Evolutionary conservation across 2,113 vertebrate species (phyloP), one percentile per base, ranked within the genome.

Genomic region (Abramis brama): DNA sequence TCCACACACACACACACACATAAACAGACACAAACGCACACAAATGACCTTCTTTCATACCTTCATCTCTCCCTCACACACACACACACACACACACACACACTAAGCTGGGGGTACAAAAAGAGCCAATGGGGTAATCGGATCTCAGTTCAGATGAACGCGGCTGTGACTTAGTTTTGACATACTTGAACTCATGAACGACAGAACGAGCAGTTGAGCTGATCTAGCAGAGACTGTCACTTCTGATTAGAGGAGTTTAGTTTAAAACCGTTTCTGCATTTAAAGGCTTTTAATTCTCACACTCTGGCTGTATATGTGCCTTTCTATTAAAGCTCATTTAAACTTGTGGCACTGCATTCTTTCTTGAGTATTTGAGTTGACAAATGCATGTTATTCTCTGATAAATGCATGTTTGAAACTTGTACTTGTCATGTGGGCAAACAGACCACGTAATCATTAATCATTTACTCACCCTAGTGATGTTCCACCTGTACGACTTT

Each of bases 251-350:
- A 86, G 52, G 82, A 86, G 76, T 84, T 73, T 86, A 89, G 82
- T 85, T 87, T 73, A 45, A 86, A 87, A 82, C 87, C 43, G 76
- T 88, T 88, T 84, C 85, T 87, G 85, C 86, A 78, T 85, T 85
- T 76, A 89, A 89, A 87, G 86, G 88, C 88, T 89, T 89, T 86
- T 87, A 89, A 86, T 82, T 87, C 60, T 87, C 82, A 85, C 79
- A 83, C 82, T 85, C 88, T 89, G 84, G 85, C 88, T 91, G 90
- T 89, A 89, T 89, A 88, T 88, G 90, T 91, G 90, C 90, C 90
- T 91, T 91, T 91, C 86, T 88, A 90, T 91, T 91, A 89, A 91
- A 91, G 85, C 87, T 88, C 85, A 89, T 89, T 86, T 68, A 85
- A 89, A 89, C 77, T 21, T 25, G 78, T 36, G 55, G 55, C 78